Base-by-base conservation (phyloP, 2,797 vertebrate genomes). In the Hemitrygon akajei region DNA sequence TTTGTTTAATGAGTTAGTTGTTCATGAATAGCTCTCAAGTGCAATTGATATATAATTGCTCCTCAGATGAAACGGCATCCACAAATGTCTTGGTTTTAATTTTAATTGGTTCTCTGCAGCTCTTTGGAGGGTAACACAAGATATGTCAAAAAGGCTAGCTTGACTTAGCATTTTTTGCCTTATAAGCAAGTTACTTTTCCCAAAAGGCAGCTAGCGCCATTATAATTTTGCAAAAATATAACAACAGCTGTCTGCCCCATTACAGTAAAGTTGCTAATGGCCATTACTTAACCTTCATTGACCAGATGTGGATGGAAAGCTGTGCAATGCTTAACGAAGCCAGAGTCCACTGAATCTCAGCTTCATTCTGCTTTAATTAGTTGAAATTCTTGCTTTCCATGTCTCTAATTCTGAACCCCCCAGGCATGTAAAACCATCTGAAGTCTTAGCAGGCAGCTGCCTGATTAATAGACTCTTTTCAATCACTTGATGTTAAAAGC, bases 401-500 rank as follows among this genome's bases (percentile, higher is more conserved):
- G 89, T 92, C 37, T 92, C 37, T 92, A 73, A 92, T 92, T 73
- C 89, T 92, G 89, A 92, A 63, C 87, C 34, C 69, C 40, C 25
- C 89, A 56, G 89, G 89, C 66, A 11, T 92, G 25, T 14, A 34
- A 22, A 47, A 63, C 37, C 89, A 75, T 73, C 69, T 92, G 37
- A 92, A 73, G 89, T 66, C 37, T 92, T 71, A 47, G 66, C 37
- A 75, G 89, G 37, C 69, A 71, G 89, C 37, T 47, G 89, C 40
- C 89, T 92, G 89, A 92, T 75, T 92, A 92, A 92, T 92, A 91
- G 89, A 56, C 37, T 75, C 89, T 75, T 73, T 75, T 75, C 89
- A 92, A 75, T 92, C 89, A 92, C 37, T 69, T 92, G 34, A 92
- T 92, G 69, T 92, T 92, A 92, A 92, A 92, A 47, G 89, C 89